Base-by-base conservation (phyloP, 2,797 vertebrate genomes). In the Phoxinus dragarum region DNA sequence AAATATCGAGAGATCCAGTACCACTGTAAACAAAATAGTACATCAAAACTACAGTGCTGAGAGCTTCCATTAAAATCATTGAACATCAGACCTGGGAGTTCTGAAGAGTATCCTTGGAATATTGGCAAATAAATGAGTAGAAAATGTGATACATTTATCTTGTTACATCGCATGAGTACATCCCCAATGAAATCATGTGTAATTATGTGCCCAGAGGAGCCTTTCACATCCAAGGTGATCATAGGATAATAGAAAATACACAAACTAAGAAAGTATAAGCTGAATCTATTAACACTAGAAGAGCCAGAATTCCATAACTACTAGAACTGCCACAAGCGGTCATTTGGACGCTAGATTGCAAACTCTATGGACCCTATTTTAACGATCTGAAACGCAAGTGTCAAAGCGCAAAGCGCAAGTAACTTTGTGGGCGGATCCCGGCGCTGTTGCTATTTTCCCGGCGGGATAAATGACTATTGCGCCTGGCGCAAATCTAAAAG, bases 181-280 rank as follows among this genome's bases (percentile, higher is more conserved):
- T 89, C 81, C 90, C 91, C 89, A 3, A 40, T 83, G 72, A 91
- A 92, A 90, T 93, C 88, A 88, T 88, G 84, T 89, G 75, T 92
- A 93, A 94, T 94, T 93, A 92, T 90, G 83, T 90, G 90, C 91
- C 92, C 91, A 89, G 80, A 88, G 88, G 92, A 92, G 90, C 92
- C 38, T 42, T 67, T 6, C 88, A 87, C 56, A 42, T 73, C 49
- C 61, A 88, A 89, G 91, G 91, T 87, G 91, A 90, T 89, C 85
- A 87, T 89, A 92, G 87, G 86, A 90, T 89, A 80, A 90, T 89
- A 91, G 89, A 88, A 91, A 89, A 84, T 82, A 78, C 36, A 78
- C 34, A 68, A 86, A 90, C 89, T 4, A 9, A 31, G 61, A 66
- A 38, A 87, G 88, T 90, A 93, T 89, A 89, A 93, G 92, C 89